Conservation (phyloP, 2,797 vertebrate species). For the Danio albolineatus region DNA sequence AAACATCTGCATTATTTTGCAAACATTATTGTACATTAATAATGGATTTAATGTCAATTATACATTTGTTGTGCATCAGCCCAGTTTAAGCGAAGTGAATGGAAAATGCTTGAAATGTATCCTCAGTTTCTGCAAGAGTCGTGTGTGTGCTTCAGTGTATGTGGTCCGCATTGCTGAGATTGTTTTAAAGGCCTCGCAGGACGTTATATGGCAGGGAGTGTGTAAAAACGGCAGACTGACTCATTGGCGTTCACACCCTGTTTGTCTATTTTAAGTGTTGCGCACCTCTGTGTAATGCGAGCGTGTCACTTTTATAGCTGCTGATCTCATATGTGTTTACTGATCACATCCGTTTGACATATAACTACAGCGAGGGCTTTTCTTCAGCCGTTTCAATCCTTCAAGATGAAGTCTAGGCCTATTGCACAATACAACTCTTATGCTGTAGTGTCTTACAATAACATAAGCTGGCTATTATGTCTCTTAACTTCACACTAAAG, state of each 20-base stretch:
- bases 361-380: not conserved
- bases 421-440: not conserved
- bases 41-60: too few species aligned
- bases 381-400: not conserved
- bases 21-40: too few species aligned
- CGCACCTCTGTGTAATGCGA: conserved; percentile 16
- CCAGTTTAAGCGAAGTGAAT: too few species aligned
- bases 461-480: too few species aligned
- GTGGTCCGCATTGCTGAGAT: conserved; percentile 68
- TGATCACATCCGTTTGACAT: conserved; percentile 4
- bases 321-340: conserved; percentile 41
- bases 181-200: conserved; percentile 64
- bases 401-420: not conserved
- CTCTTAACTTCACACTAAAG: too few species aligned
- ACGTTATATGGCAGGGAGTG: conserved; percentile 71
- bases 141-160: conserved; percentile 32
- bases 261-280: not conserved
- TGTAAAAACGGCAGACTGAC: conserved; percentile 24
- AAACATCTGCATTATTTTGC: too few species aligned
- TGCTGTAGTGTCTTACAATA: too few species aligned
- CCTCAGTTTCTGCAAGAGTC: too few species aligned
- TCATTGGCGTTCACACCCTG: conserved; percentile 8
- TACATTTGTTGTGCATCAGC: too few species aligned
- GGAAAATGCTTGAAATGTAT: too few species aligned
- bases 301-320: conserved; percentile 17